Conservation (phyloP, 2,888 invertebrate species). For the Amaurobius ferox region DNA sequence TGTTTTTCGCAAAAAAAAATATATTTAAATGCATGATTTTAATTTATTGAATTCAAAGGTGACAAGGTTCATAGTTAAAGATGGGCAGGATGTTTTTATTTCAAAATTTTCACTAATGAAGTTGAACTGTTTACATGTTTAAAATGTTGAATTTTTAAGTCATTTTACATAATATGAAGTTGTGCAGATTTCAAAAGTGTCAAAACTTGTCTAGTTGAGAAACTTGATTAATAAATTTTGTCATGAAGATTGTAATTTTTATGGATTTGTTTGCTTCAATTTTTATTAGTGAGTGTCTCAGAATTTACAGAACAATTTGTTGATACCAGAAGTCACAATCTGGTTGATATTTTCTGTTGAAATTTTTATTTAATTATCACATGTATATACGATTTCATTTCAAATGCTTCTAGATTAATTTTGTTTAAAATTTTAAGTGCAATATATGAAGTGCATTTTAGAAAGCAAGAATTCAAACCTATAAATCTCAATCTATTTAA, state of each 20-base stretch:
- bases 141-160: slow-evolving; percentile 68
- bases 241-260: slow-evolving; percentile 33
- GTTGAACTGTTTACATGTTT: slow-evolving; percentile 69
- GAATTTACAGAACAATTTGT: too few relatives aligned
- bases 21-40: slow-evolving; percentile 40
- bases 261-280: not conserved
- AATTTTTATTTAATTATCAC: too few relatives aligned
- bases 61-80: slow-evolving; percentile 28
- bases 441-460: too few relatives aligned
- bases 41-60: slow-evolving; percentile 48
- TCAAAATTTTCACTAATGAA: slow-evolving; percentile 58
- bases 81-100: slow-evolving; percentile 54
- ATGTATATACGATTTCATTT: too few relatives aligned
- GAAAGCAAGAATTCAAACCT: too few relatives aligned
- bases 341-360: too few relatives aligned
- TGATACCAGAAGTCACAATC: too few relatives aligned
- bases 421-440: too few relatives aligned
- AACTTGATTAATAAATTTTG: slow-evolving; percentile 71
- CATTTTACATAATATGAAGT: slow-evolving; percentile 64
- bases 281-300: too few relatives aligned
- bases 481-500: too few relatives aligned
- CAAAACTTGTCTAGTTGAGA: slow-evolving; percentile 68
- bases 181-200: slow-evolving; percentile 65
- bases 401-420: too few relatives aligned
- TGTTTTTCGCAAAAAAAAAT: slow-evolving; percentile 25